Conservation (phyloP, 30 jellyfish, hydroid and myxozoan genomes). For the Morbakka virulenta region DNA sequence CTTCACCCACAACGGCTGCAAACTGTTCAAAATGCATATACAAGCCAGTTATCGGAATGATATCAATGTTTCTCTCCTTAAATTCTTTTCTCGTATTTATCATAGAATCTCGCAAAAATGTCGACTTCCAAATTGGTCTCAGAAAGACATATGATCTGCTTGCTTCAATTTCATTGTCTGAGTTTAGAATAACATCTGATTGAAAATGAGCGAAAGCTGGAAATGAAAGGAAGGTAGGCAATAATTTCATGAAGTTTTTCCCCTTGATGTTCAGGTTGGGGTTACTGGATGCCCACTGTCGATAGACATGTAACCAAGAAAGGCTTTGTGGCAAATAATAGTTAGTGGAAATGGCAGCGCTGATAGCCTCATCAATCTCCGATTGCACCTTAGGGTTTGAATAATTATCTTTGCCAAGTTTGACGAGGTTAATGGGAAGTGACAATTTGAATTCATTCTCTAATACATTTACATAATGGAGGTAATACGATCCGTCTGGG, state of each 20-base stretch:
- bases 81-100: constrained; percentile 53
- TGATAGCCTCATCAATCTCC: background rate
- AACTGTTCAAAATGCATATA: constrained; percentile 78
- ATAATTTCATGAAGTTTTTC: background rate
- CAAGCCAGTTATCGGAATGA: constrained; percentile 30
- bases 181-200: constrained; percentile 24
- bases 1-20: constrained; percentile 61
- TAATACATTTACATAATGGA: constrained; percentile 22
- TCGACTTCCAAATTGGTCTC: constrained; percentile 49
- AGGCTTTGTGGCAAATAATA: constrained; percentile 25
- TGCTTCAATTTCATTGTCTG: constrained; percentile 40
- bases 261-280: constrained; percentile 3
- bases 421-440: constrained; percentile 42
- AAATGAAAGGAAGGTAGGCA: background rate
- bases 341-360: constrained; percentile 27
- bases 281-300: background rate
- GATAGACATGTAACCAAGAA: constrained; percentile 35
- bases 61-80: background rate
- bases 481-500: constrained; percentile 41
- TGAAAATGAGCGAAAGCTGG: constrained; percentile 37
- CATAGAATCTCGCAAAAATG: constrained; percentile 69
- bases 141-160: constrained; percentile 58
- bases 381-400: constrained; percentile 34
- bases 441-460: constrained; percentile 44
- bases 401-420: constrained; percentile 14